Base-by-base conservation (phyloP, 2,888 invertebrate species). In the Pelosia muscerda region DNA sequence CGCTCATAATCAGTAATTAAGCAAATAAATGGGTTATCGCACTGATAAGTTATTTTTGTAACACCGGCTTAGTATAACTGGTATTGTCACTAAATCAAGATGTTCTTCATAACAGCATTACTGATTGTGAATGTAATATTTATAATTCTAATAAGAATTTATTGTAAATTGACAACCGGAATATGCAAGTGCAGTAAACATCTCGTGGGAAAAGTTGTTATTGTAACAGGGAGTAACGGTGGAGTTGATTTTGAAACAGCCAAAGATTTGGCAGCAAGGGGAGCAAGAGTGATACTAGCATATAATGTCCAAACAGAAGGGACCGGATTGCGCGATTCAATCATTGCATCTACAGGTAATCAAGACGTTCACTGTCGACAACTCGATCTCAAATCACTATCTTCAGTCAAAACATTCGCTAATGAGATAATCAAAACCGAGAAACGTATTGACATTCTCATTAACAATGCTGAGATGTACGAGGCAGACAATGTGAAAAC, bases 191-290 rank as follows among this genome's bases (percentile, higher is more conserved):
- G 84, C 69, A 91, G 86, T 68, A 86, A 77, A 67, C 90, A 91
- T 79, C 81, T 98, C 96, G 95, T 97, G 61, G 98, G 97, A 2
- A 98, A 98, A 94, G 97, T 97, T 3, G 97, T 97, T 19, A 95
- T 98, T 64, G 96, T 98, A 53, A 98, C 98, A 13, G 98, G 98
- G 25, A 97, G 97, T 61, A 98, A 97, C 76, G 95, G 96, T 77
- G 98, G 98, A 8, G 97, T 97, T 80, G 98, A 97, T 34, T 97
- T 96, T 82, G 97, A 97, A 86, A 97, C 97, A 0, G 96, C 97
- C 0, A 95, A 95, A 75, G 96, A 97, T 83, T 85, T 97, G 63
- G 97, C 97, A 0, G 96, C 95, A 71, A 95, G 97, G 83, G 97
- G 97, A 31, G 98, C 97, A 1, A 95, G 96, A 70, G 95, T 98